Evolutionary conservation across 2,888 invertebrate genomes (phyloP).

Genomic region (Chamaedrilus cognettii): DNA sequence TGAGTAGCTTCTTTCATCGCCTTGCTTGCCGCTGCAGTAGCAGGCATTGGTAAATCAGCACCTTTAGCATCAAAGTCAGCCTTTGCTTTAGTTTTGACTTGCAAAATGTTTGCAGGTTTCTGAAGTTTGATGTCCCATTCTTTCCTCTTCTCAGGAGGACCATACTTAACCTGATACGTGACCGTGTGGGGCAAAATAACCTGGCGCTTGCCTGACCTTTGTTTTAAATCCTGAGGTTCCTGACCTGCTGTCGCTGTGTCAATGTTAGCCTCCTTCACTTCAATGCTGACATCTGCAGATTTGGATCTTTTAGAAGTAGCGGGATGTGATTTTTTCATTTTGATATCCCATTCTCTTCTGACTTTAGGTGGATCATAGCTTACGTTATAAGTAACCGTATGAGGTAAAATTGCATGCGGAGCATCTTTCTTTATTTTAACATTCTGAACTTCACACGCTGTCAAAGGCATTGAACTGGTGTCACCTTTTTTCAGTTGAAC

Average conservation of each 20-base stretch:
- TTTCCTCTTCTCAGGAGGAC: background rate
- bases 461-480: no score
- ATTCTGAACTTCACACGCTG: no score
- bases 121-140: background rate
- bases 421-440: no score
- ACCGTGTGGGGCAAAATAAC: background rate
- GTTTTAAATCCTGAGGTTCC: background rate
- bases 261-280: background rate
- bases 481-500: no score
- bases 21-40: background rate
- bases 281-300: background rate
- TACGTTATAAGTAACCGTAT: background rate
- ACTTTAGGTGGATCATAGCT: background rate
- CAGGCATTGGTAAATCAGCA: background rate
- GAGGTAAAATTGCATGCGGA: no score
- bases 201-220: no score
- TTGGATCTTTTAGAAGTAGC: background rate
- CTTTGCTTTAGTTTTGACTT: background rate
- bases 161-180: slow-evolving; percentile 3
- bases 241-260: background rate
- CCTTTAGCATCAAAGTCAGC: background rate
- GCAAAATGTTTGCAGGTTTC: no score
- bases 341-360: background rate
- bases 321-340: background rate
- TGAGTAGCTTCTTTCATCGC: no score